A percentile compares a stretch with the other conserved stretches of the same genome.
These are phyloP conservation scores for Bruchidius siliquastri DNA, from an alignment of 2,888 invertebrate genomes.

Conservation along the genomic window DNA sequence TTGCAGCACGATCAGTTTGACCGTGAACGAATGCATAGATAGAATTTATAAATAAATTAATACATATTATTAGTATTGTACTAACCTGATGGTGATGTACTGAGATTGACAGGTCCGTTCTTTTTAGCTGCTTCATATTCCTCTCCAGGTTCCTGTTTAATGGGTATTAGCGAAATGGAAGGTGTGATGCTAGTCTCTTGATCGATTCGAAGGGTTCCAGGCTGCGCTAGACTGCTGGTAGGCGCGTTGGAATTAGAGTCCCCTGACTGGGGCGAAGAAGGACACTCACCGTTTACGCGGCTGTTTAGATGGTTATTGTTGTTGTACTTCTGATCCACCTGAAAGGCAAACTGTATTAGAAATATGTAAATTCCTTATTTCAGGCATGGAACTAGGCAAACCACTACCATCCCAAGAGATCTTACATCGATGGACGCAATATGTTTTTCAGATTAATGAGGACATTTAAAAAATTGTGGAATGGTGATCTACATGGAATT, in stretches of 20 bases:
- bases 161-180: conserved; percentile 80
- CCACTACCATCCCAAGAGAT: too few relatives aligned
- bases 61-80: too few relatives aligned
- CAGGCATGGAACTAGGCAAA: too few relatives aligned
- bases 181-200: conserved; percentile 67
- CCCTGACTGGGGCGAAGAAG: conserved; percentile 75
- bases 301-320: conserved; percentile 39
- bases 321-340: conserved; percentile 40
- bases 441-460: too few relatives aligned
- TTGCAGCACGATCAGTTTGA: too few relatives aligned
- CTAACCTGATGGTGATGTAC: conserved; percentile 38
- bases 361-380: too few relatives aligned
- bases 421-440: too few relatives aligned
- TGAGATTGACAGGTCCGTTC: conserved; percentile 44
- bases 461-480: too few relatives aligned
- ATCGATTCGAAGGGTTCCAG: conserved; percentile 43
- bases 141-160: conserved; percentile 64
- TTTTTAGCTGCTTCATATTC: conserved; percentile 46
- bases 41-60: too few relatives aligned
- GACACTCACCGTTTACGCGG: conserved; percentile 64
- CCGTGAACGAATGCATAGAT: too few relatives aligned
- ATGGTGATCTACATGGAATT: too few relatives aligned
- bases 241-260: conserved; percentile 73
- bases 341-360: conserved; percentile 16
- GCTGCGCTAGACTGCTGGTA: conserved; percentile 59